phyloP scores from a whole-genome alignment of 2,888 invertebrate species.

The Arrhopalites spinosus region DNA sequence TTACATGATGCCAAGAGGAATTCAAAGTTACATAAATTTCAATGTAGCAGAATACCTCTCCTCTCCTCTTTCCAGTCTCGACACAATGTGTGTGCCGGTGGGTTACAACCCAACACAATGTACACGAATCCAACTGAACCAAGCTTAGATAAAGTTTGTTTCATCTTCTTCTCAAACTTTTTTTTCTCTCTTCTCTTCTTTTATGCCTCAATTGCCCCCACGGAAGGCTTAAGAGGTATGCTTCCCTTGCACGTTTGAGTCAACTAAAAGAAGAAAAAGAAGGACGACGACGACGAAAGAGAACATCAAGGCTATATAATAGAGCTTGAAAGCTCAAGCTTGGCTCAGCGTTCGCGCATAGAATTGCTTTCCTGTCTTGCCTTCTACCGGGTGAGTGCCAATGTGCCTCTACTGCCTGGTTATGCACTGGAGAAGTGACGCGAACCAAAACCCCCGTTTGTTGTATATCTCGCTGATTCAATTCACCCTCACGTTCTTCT shows the following conservation, averaged over 20 bases:
- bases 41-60: neutral
- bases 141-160: slow-evolving; percentile 15
- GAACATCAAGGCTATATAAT: neutral
- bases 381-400: neutral
- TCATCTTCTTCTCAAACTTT: neutral
- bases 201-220: slow-evolving; percentile 12
- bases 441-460: neutral
- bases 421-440: slow-evolving; percentile 13
- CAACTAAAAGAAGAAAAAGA: neutral
- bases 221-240: neutral
- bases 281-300: neutral
- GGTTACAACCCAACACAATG: neutral
- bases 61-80: neutral
- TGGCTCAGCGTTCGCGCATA: slow-evolving; percentile 19
- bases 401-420: too few species aligned
- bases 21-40: slow-evolving; percentile 15
- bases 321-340: neutral
- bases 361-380: neutral
- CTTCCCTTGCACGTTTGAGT: neutral
- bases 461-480: neutral
- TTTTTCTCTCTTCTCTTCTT: neutral
- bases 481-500: slow-evolving; percentile 9
- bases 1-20: too few species aligned
- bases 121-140: neutral
- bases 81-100: neutral